These are phyloP conservation scores for Uloborus diversus DNA, from an alignment of 1,140 invertebrate genomes.

Conservation along the genomic window DNA sequence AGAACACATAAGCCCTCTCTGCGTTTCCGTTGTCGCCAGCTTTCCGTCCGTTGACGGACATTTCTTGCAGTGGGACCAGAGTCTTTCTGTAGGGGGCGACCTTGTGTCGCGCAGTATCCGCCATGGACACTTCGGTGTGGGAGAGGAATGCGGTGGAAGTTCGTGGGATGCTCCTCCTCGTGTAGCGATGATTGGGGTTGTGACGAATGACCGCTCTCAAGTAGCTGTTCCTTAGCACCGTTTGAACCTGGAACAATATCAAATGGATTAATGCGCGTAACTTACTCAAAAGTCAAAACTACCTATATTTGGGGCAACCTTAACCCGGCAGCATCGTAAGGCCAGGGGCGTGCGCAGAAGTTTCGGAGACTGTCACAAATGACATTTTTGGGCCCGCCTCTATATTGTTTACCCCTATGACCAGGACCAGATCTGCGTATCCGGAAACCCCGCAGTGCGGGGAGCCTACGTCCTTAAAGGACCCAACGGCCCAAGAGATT, in stretches of 20 bases:
- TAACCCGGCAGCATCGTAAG: no score
- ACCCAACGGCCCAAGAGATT: no score
- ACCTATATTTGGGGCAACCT: no score
- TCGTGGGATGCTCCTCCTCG: constrained; percentile 1
- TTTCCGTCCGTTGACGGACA: neutral
- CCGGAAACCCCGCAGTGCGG: no score
- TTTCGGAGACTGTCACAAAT: no score
- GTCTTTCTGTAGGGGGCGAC: constrained; percentile 60
- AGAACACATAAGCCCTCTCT: constrained; percentile 33
- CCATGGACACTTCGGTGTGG: constrained; percentile 39
- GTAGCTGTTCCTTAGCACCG: constrained; percentile 57
- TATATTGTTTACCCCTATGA: no score
- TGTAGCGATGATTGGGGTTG: constrained; percentile 42
- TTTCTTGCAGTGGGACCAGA: constrained; percentile 6
- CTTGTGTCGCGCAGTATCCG: constrained; percentile 59
- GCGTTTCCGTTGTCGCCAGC: neutral
- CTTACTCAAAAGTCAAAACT: no score
- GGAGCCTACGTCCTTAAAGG: no score
- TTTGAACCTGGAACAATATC: constrained; percentile 65
- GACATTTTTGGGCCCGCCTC: no score
- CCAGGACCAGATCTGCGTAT: no score
- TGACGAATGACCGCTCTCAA: constrained; percentile 45
- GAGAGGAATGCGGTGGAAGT: constrained; percentile 39
- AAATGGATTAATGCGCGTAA: no score
- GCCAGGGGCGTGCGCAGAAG: no score